A percentile compares a stretch with the other conserved stretches of the same genome.
Conservation (phyloP, 2,113 vertebrate species). For the Aplodontia rufa region DNA sequence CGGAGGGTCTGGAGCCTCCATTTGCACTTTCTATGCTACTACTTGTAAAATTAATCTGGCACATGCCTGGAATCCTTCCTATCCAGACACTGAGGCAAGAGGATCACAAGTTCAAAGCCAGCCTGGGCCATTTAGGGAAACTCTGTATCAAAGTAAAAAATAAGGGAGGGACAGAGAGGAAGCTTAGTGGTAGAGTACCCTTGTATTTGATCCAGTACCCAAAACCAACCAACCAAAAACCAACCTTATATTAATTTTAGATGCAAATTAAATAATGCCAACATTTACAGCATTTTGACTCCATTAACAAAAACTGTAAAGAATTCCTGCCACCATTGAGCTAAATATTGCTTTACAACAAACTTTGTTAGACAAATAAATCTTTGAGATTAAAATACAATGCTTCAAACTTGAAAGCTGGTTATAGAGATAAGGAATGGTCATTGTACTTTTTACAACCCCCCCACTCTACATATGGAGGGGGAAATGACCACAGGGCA, state of each 20-base stretch:
- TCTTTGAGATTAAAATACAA: not conserved
- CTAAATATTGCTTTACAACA: not conserved
- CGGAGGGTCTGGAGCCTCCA: fast-evolving
- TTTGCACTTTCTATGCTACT: not conserved
- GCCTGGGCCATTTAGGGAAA: too few species aligned
- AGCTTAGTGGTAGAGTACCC: too few species aligned
- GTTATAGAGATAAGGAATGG: not conserved
- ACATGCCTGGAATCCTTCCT: too few species aligned
- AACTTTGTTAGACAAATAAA: too few species aligned
- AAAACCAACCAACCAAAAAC: too few species aligned
- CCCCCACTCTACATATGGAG: not conserved
- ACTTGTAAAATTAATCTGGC: not conserved
- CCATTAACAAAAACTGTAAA: not conserved
- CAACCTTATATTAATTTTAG: not conserved
- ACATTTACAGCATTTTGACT: not conserved
- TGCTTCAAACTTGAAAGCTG: not conserved
- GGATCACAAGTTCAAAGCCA: too few species aligned
- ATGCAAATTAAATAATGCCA: not conserved
- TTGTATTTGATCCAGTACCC: too few species aligned
- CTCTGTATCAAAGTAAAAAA: too few species aligned
- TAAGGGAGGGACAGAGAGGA: too few species aligned
- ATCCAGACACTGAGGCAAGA: too few species aligned
- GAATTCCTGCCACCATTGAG: not conserved
- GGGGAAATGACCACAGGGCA: not conserved
- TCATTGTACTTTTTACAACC: not conserved